phyloP scores from a whole-genome alignment of 2,113 vertebrate genomes.

The Nesoenas mayeri region DNA sequence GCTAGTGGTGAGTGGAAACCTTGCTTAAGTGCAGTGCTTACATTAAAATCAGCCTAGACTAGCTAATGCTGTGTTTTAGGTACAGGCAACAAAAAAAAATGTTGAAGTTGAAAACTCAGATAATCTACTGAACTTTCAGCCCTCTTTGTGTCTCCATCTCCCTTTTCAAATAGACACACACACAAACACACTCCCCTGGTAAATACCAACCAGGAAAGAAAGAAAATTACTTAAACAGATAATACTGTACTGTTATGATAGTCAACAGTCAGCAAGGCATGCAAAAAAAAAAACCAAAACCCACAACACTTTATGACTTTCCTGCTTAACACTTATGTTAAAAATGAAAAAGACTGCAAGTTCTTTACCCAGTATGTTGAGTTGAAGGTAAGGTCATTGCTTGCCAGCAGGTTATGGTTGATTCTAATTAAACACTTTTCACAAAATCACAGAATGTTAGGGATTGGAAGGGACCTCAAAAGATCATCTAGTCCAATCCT shows the following conservation, averaged over 20 bases:
- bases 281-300: background rate
- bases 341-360: background rate
- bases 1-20: background rate
- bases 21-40: background rate
- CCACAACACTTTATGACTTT: background rate
- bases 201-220: background rate
- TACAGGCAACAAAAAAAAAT: slow-evolving; percentile 15
- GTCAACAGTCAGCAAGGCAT: background rate
- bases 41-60: background rate
- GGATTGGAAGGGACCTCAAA: no score
- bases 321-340: background rate
- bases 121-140: slow-evolving; percentile 11
- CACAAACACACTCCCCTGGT: background rate
- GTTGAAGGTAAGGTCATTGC: slow-evolving; percentile 74
- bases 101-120: background rate
- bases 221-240: background rate
- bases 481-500: no score
- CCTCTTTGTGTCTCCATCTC: background rate
- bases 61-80: background rate
- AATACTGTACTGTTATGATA: background rate
- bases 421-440: slow-evolving; percentile 73
- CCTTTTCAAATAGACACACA: background rate
- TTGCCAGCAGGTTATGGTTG: slow-evolving; percentile 65
- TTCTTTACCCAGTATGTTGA: background rate
- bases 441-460: no score